Percentiles rank a stretch among this genome's conserved stretches.
phyloP scores from a whole-genome alignment of 1,140 invertebrate species.

The Cephus cinctus region DNA sequence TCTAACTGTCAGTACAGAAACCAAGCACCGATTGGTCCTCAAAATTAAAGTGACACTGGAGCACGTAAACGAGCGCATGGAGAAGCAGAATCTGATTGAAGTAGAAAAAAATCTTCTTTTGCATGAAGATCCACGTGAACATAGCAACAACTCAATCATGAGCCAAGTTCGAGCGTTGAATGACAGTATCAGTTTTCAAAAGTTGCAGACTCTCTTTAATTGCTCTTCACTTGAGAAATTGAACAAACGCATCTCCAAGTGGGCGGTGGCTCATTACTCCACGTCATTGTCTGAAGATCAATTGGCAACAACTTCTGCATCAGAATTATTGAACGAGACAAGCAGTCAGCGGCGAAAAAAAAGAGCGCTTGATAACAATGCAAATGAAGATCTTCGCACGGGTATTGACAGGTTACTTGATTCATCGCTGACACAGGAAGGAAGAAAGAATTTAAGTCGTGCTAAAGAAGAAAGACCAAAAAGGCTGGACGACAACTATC shows the following conservation, averaged over 20 bases:
- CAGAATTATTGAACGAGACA: no score
- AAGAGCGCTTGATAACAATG: no score
- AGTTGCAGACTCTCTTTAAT: conserved; percentile 24
- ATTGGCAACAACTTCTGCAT: no score
- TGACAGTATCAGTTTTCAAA: conserved; percentile 17
- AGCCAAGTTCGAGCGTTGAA: conserved; percentile 24
- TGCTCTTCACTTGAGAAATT: conserved; percentile 17
- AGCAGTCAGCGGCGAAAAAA: no score
- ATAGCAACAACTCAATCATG: conserved; percentile 16
- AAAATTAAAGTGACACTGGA: conserved; percentile 28
- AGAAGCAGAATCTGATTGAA: conserved; percentile 25
- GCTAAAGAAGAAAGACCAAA: no score
- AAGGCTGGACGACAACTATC: no score
- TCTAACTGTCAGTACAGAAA: conserved; percentile 1
- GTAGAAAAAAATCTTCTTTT: conserved; percentile 27
- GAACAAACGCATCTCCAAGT: background rate
- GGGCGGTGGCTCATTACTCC: no score
- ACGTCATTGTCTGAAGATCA: no score
- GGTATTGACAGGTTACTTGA: no score
- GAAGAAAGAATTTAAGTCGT: no score
- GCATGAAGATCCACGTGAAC: conserved; percentile 12
- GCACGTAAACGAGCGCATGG: conserved; percentile 23
- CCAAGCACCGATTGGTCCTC: conserved; percentile 19
- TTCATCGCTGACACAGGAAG: no score
- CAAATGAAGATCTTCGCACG: no score